These are phyloP conservation scores for Pediacus dermestoides DNA, from an alignment of 2,888 invertebrate species.

Conservation along the genomic window DNA sequence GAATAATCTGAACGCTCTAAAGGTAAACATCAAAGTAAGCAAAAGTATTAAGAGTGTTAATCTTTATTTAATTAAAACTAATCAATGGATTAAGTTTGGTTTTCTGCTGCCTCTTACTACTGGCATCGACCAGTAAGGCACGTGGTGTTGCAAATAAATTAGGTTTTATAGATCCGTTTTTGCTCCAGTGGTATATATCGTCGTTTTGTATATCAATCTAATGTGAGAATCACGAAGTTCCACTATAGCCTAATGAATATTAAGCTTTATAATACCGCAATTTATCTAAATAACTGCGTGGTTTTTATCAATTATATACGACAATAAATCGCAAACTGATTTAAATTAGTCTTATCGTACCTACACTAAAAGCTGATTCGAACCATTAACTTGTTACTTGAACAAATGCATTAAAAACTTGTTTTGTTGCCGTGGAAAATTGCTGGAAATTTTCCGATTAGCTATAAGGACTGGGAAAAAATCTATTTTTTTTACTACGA, in stretches of 20 bases:
- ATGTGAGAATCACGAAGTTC: background rate
- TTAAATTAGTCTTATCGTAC: constrained; percentile 15
- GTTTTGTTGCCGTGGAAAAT: too few species aligned
- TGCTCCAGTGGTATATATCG: too few species aligned
- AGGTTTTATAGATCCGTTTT: too few species aligned
- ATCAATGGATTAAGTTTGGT: constrained; percentile 1
- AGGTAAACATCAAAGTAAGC: constrained; percentile 1
- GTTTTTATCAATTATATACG: background rate
- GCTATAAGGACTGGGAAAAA: too few species aligned
- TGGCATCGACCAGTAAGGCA: too few species aligned
- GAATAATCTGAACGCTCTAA: background rate
- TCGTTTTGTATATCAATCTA: too few species aligned
- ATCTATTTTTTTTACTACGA: too few species aligned
- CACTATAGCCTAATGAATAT: constrained; percentile 1
- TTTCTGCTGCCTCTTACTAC: constrained; percentile 1
- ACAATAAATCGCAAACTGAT: constrained; percentile 10
- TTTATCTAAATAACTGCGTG: constrained; percentile 1
- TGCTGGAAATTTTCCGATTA: too few species aligned
- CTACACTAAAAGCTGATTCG: too few species aligned
- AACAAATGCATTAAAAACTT: too few species aligned
- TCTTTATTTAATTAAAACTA: constrained; percentile 12
- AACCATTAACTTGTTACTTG: too few species aligned
- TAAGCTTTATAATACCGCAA: background rate
- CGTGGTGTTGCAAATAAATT: too few species aligned
- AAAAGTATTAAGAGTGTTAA: constrained; percentile 5